phyloP scores from a whole-genome alignment of 2,113 vertebrate species.

The Aegithalos caudatus region DNA sequence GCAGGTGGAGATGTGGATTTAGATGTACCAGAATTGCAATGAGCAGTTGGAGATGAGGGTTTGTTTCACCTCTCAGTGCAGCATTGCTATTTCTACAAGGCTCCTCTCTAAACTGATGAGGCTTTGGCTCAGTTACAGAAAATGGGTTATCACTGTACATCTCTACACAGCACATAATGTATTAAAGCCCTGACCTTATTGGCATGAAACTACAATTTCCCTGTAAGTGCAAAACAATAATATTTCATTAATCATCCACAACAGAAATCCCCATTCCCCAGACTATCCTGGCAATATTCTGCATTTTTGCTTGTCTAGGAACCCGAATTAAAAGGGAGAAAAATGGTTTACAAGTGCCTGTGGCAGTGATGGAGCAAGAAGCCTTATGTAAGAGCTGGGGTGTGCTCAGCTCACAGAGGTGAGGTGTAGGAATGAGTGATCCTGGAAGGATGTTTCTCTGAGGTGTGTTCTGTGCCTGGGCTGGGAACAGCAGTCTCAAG shows the following conservation, averaged over 20 bases:
- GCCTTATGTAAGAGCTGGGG: slow-evolving; percentile 56
- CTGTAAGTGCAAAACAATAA: slow-evolving; percentile 41
- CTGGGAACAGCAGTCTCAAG: slow-evolving; percentile 63
- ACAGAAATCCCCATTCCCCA: slow-evolving; percentile 30
- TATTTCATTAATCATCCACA: slow-evolving; percentile 44
- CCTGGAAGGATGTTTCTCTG: slow-evolving; percentile 64
- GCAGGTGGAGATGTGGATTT: not conserved
- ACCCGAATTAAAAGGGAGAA: slow-evolving; percentile 38
- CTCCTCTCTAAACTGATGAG: not conserved
- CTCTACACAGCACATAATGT: not conserved
- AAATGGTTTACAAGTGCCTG: slow-evolving; percentile 54
- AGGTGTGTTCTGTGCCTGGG: slow-evolving; percentile 54
- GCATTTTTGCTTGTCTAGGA: slow-evolving; percentile 63
- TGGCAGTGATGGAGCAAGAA: slow-evolving; percentile 58
- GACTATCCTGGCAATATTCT: slow-evolving; percentile 54
- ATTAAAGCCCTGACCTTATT: slow-evolving; percentile 11
- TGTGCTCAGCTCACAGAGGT: not conserved
- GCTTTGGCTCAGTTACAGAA: slow-evolving; percentile 5
- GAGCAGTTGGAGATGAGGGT: not conserved
- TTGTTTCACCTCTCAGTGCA: not conserved
- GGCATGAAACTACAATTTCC: slow-evolving; percentile 3
- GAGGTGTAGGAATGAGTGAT: slow-evolving; percentile 44
- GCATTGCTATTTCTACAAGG: not conserved
- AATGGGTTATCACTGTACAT: not conserved
- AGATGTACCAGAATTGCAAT: not conserved